Conservation (phyloP, 2,113 vertebrate genomes). For the Excalfactoria chinensis region DNA sequence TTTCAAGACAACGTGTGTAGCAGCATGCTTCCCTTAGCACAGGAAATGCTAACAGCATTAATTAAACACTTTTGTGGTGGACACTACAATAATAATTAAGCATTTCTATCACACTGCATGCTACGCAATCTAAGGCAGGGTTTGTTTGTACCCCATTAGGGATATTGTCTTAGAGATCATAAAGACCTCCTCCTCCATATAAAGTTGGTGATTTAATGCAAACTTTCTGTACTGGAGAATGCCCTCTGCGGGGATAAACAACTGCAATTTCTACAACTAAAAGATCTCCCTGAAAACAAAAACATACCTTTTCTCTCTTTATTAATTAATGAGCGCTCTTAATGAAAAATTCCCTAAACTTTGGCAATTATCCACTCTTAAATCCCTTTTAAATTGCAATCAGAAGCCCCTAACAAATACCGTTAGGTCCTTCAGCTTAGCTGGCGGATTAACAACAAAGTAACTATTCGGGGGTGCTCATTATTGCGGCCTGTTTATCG, state of each 20-base stretch:
- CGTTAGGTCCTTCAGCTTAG: constrained; percentile 56
- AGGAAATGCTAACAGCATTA: constrained; percentile 7
- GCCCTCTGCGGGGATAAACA: neutral
- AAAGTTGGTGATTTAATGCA: neutral
- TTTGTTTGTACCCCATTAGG: neutral
- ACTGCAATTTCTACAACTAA: constrained; percentile 1
- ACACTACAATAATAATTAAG: neutral
- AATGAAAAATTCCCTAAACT: constrained; percentile 54
- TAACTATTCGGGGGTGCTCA: constrained; percentile 37
- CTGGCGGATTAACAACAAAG: constrained; percentile 65
- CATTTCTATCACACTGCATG: neutral
- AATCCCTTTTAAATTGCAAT: constrained; percentile 69
- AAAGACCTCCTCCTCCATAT: neutral
- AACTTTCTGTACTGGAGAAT: neutral
- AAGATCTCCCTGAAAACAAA: constrained; percentile 11
- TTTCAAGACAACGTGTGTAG: neutral
- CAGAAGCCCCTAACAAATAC: constrained; percentile 56
- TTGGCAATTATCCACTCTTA: constrained; percentile 57
- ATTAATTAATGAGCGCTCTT: constrained; percentile 44
- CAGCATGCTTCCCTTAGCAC: neutral
- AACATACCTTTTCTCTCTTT: neutral
- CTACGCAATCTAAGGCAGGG: neutral
- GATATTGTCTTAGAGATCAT: constrained; percentile 2
- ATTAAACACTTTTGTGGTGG: constrained; percentile 17
- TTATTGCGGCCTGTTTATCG: constrained; percentile 63